These are phyloP conservation scores for Lomographa bimaculata DNA, from an alignment of 2,888 invertebrate genomes.

Conservation along the genomic window DNA sequence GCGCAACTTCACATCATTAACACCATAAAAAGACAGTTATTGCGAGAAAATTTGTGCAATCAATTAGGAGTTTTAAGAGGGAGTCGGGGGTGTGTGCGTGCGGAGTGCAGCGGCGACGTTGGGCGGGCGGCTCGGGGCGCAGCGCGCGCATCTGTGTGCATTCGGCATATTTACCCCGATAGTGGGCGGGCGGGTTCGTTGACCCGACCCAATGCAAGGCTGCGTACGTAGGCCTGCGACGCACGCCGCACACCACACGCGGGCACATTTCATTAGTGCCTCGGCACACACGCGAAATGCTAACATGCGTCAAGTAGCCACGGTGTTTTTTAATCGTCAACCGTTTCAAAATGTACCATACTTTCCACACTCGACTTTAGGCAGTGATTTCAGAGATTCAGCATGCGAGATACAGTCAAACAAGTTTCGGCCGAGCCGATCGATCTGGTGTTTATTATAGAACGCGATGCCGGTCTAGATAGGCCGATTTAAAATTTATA, in stretches of 20 bases:
- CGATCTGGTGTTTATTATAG: constrained; percentile 70
- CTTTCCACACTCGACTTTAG: constrained; percentile 18
- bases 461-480: constrained; percentile 53
- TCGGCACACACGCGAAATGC: constrained; percentile 72
- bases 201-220: constrained; percentile 82
- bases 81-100: constrained; percentile 66
- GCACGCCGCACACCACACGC: constrained; percentile 51
- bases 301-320: constrained; percentile 76
- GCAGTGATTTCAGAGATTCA: constrained; percentile 23
- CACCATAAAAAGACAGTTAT: constrained; percentile 82
- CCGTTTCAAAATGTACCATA: too few species aligned
- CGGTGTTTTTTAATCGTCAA: constrained; percentile 58
- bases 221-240: constrained; percentile 73
- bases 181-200: constrained; percentile 80
- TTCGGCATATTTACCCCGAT: constrained; percentile 84
- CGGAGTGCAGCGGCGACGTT: constrained; percentile 65
- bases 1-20: constrained; percentile 80
- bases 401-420: constrained; percentile 33
- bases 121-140: constrained; percentile 51
- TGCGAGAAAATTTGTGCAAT: constrained; percentile 83
- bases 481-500: constrained; percentile 67
- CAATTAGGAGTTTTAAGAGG: constrained; percentile 82
- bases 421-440: constrained; percentile 51
- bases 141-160: constrained; percentile 83
- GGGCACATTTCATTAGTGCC: constrained; percentile 73